A percentile compares a stretch with the other conserved stretches of the same genome.
Evolutionary conservation across 2,113 vertebrate genomes (phyloP).

Genomic region (Pelecanoides urinatrix): DNA sequence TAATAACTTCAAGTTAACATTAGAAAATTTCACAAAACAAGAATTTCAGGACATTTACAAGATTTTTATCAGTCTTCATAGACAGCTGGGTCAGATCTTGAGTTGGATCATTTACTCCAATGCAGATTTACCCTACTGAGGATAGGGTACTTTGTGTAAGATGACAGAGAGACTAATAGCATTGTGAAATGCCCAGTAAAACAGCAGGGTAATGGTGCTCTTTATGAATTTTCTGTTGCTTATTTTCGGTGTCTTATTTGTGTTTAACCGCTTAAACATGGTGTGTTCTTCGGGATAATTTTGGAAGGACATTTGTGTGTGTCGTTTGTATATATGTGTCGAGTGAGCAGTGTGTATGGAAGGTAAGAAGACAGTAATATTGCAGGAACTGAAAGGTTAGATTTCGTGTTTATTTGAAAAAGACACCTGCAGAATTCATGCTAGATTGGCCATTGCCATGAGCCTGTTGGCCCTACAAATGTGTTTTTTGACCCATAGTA

Average conservation of each 20-base stretch:
- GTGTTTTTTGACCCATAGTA: constrained; percentile 78
- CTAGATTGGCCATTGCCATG: constrained; percentile 66
- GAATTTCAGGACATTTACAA: background rate
- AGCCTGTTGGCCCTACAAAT: constrained; percentile 72
- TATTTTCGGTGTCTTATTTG: background rate
- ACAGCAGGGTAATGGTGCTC: background rate
- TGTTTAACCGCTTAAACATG: background rate
- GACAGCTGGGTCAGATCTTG: background rate
- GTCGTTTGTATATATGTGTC: background rate
- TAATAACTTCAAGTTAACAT: background rate
- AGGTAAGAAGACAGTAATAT: background rate
- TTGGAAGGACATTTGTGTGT: background rate
- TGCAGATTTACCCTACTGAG: background rate
- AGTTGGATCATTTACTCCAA: background rate
- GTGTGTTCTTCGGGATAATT: background rate
- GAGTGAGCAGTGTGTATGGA: background rate
- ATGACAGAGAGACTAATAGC: background rate
- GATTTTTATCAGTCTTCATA: background rate
- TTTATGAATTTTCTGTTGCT: background rate
- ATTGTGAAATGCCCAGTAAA: background rate
- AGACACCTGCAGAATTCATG: constrained; percentile 76
- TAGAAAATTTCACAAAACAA: background rate
- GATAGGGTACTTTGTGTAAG: background rate
- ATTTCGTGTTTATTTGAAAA: constrained; percentile 61
- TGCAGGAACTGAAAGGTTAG: constrained; percentile 15